phyloP scores from a whole-genome alignment of 2,797 vertebrate species.

The Coccyzus lansbergi region DNA sequence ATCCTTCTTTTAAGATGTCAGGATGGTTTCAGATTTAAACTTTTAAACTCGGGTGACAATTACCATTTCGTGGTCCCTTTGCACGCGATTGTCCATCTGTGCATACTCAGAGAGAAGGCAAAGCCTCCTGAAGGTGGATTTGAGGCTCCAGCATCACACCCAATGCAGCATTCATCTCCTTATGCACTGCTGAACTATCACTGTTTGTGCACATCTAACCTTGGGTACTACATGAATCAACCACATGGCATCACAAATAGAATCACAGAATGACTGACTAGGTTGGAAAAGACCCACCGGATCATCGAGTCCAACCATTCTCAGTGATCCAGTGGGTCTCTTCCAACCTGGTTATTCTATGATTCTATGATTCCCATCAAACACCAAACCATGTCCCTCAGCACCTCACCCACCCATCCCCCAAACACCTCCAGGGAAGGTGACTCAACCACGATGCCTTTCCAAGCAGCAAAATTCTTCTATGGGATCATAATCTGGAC shows the following conservation, averaged over 20 bases:
- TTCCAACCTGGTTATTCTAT: too few relatives aligned
- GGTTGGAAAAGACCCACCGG: too few relatives aligned
- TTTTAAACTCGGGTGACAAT: not conserved
- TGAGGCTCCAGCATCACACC: not conserved
- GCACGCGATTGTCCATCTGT: not conserved
- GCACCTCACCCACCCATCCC: too few relatives aligned
- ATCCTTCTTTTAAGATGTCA: not conserved
- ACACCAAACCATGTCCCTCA: too few relatives aligned
- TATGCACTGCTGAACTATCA: accelerated
- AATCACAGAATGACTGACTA: too few relatives aligned
- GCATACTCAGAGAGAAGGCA: not conserved
- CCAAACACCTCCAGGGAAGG: too few relatives aligned
- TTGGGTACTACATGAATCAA: not conserved
- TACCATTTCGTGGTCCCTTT: not conserved
- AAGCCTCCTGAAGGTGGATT: accelerated
- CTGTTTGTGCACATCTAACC: accelerated
- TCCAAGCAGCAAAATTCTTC: not conserved
- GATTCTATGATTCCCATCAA: too few relatives aligned
- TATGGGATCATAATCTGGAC: not conserved
- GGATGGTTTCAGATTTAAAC: not conserved
- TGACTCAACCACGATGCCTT: too few relatives aligned
- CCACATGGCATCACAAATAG: too few relatives aligned
- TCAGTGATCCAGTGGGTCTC: too few relatives aligned
- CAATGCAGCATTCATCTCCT: accelerated
- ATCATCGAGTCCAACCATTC: too few relatives aligned